Conservation (phyloP, 2,797 vertebrate genomes). For the Pteropus rufus region DNA sequence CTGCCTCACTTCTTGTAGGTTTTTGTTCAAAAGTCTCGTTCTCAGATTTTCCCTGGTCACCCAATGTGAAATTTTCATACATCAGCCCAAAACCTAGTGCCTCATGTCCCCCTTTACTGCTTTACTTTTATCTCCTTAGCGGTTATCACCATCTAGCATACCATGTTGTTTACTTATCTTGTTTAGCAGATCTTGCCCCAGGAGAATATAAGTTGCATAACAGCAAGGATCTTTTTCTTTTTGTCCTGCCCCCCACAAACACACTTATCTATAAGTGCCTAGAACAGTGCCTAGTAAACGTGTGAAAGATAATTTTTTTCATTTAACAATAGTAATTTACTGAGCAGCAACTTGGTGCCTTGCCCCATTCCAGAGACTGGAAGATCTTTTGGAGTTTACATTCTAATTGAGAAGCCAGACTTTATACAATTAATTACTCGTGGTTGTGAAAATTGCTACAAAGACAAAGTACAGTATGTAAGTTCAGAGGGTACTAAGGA, state of each 20-base stretch:
- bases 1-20: not conserved
- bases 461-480: not conserved
- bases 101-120: not conserved
- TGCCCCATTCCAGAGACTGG: not conserved
- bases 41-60: not conserved
- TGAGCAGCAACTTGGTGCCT: not conserved
- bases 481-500: not conserved
- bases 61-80: not conserved
- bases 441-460: not conserved
- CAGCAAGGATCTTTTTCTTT: not conserved
- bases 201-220: not conserved
- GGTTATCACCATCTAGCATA: not conserved
- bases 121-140: not conserved
- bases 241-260: not conserved
- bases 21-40: slow-evolving; percentile 1
- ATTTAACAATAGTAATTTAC: not conserved
- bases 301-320: not conserved
- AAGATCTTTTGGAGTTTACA: not conserved
- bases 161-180: not conserved
- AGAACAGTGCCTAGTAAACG: not conserved
- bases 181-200: not conserved
- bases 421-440: not conserved
- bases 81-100: not conserved
- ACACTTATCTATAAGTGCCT: not conserved
- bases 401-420: not conserved